Conservation (phyloP, 2,888 invertebrate species). For the Epirrita christyi region DNA sequence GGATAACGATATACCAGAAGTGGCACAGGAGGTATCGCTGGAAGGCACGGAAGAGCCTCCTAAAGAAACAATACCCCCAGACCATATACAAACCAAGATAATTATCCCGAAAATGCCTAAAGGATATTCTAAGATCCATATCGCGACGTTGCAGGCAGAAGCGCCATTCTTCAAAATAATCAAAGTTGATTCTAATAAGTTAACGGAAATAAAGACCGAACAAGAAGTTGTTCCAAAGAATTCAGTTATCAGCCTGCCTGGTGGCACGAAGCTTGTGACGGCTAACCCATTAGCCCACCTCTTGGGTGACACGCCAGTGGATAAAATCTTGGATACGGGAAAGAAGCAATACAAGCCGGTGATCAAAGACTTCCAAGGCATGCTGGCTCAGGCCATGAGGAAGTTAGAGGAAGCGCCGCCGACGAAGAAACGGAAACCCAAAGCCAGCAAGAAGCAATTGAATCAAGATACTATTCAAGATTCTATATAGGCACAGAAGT, state of each 20-base stretch:
- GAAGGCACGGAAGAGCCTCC: conserved; percentile 52
- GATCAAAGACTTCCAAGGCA: conserved; percentile 50
- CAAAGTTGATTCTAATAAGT: conserved; percentile 48
- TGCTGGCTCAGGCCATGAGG: conserved; percentile 59
- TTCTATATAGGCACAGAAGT: not conserved
- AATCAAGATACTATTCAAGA: not conserved
- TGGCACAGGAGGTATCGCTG: conserved; percentile 68
- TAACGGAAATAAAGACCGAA: not conserved
- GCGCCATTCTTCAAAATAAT: conserved; percentile 74
- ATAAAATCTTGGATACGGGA: conserved; percentile 44
- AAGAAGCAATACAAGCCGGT: conserved; percentile 55
- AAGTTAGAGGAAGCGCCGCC: conserved; percentile 44
- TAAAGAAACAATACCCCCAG: conserved; percentile 11
- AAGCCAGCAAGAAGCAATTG: not conserved
- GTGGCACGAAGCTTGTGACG: conserved; percentile 64
- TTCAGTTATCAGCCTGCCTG: conserved; percentile 49
- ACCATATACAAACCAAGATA: conserved; percentile 47
- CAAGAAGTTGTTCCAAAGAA: not conserved
- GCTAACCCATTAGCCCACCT: conserved; percentile 72
- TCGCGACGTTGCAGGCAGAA: conserved; percentile 63
- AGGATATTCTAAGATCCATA: conserved; percentile 52
- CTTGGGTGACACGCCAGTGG: conserved; percentile 50
- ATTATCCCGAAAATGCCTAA: conserved; percentile 56
- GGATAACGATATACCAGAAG: conserved; percentile 60
- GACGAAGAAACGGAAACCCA: not conserved